Evolutionary conservation across 2,797 vertebrate genomes (phyloP), one percentile per base, ranked within the genome.

Genomic region (Sebastes hubbsi): DNA sequence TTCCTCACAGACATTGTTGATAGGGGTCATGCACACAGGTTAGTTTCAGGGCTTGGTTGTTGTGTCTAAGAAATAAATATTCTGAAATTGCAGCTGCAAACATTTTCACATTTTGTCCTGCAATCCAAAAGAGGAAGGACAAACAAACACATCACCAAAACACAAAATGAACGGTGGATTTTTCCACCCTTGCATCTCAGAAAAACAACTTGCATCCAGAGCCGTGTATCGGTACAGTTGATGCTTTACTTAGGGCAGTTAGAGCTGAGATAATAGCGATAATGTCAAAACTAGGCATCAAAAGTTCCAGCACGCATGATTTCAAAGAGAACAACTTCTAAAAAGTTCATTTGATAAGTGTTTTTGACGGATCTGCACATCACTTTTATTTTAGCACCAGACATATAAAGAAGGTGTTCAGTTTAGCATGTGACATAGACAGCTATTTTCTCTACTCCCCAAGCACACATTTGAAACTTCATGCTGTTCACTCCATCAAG

Each of bases 391-490:
- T 66, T 54, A 60, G 82, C 8, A 30, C 22, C 49, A 73, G 75
- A 68, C 52, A 36, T 56, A 65, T 76, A 38, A 76, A 84, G 72
- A 73, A 55, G 63, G 64, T 66, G 67, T 59, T 80, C 5, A 58
- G 76, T 88, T 87, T 61, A 83, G 63, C 71, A 72, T 79, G 84
- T 88, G 87, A 87, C 83, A 78, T 32, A 30, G 20, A 27, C 83
- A 80, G 72, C 72, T 89, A 82, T 92, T 92, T 87, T 82, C 88
- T 85, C 81, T 76, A 3, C 70, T 92, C 90, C 89, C 87, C 52
- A 46, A 91, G 75, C 87, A 27, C 80, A 80, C 75, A 80, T 87
- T 90, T 85, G 75, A 74, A 86, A 67, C 83, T 81, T 85, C 87
- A 78, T 64, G 77, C 85, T 82, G 76, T 56, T 91, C 87, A 72